Evolutionary conservation across 2,797 vertebrate genomes (phyloP).

Genomic region (Myoxocephalus aenaeus): DNA sequence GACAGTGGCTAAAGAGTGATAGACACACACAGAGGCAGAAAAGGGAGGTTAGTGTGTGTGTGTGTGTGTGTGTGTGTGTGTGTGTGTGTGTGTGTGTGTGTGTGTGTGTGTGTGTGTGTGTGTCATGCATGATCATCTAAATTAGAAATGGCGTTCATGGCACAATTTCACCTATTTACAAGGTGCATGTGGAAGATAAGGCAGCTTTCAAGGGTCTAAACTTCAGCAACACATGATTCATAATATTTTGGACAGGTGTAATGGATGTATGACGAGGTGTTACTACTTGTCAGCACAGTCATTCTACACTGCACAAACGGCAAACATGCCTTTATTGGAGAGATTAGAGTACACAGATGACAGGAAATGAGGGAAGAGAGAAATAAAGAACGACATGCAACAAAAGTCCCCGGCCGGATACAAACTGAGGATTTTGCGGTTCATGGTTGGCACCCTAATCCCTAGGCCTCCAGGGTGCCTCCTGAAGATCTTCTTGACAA

Average conservation of each 20-base stretch:
- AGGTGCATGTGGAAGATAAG: background rate
- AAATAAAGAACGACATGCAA: background rate
- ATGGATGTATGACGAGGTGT: background rate
- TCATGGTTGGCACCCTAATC: conserved; percentile 1
- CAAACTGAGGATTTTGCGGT: background rate
- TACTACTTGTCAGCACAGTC: background rate
- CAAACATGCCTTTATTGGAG: background rate
- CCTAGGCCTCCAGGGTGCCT: background rate
- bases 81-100: too few species aligned
- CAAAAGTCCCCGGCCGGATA: background rate
- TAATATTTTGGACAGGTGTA: background rate
- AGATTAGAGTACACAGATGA: background rate
- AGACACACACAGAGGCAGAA: background rate
- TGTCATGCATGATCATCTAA: background rate
- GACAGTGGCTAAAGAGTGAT: background rate
- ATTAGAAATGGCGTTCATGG: background rate
- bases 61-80: background rate
- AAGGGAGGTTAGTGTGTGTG: background rate
- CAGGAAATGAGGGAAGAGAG: background rate
- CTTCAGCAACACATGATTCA: background rate
- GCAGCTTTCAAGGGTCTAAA: background rate
- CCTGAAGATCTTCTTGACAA: background rate
- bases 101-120: background rate
- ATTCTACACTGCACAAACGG: background rate
- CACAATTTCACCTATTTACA: background rate